Evolutionary conservation across 2,797 vertebrate species (phyloP), one percentile per base, ranked within the genome.

Genomic region (Halcyon smyrnensis): DNA sequence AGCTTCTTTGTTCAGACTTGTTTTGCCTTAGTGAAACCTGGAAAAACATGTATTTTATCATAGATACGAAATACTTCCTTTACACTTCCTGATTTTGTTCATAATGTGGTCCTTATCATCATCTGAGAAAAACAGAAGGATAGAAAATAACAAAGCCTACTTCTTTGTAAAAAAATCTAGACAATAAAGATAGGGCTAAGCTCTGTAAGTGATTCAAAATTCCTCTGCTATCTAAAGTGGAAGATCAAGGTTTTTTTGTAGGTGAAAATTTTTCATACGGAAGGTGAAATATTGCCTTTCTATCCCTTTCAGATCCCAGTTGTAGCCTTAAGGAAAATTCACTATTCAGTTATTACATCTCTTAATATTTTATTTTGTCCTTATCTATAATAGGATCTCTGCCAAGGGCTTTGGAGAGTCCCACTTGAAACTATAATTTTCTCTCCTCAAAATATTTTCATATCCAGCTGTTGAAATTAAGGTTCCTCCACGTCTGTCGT

Each of bases 261-360:
- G 59, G 70, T 94, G n/a, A 90, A 94, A 76, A 6, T 51, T 93
- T 91, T 92, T 76, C 25, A 18, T 90, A 76, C 6, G 60, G 57
- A 69, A 89, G 88, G 12, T 70, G 78, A 97, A 97, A 75, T 93
- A 88, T 25, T 86, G 51, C 25, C 16, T 89, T 94, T 94, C 76
- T 60, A 92, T 57, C 25, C 50, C 21, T 23, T 91, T 95, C 80
- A 87, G 24, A 89, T 63, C 39, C 56, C 83, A 92, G n/a, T 45
- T 78, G 34, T 82, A 90, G 25, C 63, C 50, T 68, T 93, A 43
- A 91, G 84, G 60, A 95, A 93, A 97, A 94, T 41, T 73, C 34
- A 48, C 15, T 86, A 54, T 90, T 93, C 56, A 93, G 43, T 62
- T 79, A 63, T 53, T 65, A 83, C 19, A 50, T 70, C 4, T 68